Percentiles rank a stretch among this genome's conserved stretches.
Evolutionary conservation across 2,113 vertebrate species (phyloP).

Genomic region (Lonchura striata): DNA sequence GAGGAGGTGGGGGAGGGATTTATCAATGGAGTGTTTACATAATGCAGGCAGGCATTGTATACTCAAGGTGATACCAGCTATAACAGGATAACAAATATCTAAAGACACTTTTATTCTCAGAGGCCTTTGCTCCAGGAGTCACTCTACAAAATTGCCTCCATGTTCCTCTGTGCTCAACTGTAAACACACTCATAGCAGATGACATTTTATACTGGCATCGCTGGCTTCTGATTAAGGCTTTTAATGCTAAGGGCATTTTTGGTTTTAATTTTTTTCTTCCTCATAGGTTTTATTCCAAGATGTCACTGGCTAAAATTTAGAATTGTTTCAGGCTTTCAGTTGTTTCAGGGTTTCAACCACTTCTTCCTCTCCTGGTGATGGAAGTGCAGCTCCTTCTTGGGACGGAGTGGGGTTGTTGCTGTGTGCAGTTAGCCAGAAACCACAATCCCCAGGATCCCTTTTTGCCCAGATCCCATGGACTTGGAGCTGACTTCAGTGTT

Average conservation of each 20-base stretch:
- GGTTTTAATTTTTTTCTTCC: neutral
- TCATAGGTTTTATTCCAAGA: neutral
- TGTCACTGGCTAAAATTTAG: neutral
- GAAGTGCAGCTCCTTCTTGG: neutral
- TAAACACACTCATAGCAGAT: neutral
- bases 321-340: neutral
- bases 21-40: constrained; percentile 62
- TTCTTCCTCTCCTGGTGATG: rapidly evolving
- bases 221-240: constrained; percentile 2
- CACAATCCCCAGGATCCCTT: neutral
- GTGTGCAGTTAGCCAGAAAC: neutral
- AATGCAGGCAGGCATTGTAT: constrained; percentile 59
- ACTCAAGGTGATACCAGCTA: constrained; percentile 56
- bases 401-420: neutral
- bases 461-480: neutral
- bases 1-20: constrained; percentile 55
- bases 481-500: neutral
- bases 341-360: neutral
- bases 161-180: neutral
- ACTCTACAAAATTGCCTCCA: constrained; percentile 53
- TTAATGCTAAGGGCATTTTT: neutral
- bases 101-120: constrained; percentile 59
- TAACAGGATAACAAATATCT: constrained; percentile 59
- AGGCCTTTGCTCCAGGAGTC: constrained; percentile 55
- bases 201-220: neutral